Conservation (phyloP, 2,888 invertebrate species). For the Drosophila neonasuta region DNA sequence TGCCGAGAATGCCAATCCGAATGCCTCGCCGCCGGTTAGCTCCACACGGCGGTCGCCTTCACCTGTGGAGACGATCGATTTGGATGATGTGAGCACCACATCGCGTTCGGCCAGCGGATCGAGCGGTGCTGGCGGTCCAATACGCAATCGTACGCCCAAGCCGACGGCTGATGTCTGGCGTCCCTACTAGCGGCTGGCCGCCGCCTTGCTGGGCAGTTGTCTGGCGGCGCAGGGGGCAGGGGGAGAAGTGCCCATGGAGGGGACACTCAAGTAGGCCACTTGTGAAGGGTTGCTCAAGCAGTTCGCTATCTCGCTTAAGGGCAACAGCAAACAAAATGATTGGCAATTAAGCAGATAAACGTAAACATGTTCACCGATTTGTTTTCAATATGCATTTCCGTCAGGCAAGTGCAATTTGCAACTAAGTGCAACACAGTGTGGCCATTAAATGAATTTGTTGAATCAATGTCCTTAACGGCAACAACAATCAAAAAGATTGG, state of each 20-base stretch:
- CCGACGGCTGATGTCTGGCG: conserved; percentile 89
- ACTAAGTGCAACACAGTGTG: too few relatives aligned
- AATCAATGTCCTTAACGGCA: too few relatives aligned
- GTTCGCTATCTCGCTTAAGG: not conserved
- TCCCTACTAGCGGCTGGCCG: conserved; percentile 85
- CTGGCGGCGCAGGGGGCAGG: conserved; percentile 50
- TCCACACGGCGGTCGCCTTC: conserved; percentile 84
- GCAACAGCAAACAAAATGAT: too few relatives aligned
- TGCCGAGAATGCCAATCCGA: conserved; percentile 79
- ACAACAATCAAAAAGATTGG: too few relatives aligned
- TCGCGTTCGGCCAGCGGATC: conserved; percentile 73
- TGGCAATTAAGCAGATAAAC: too few relatives aligned
- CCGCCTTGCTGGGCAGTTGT: conserved; percentile 73
- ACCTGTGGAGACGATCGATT: conserved; percentile 83
- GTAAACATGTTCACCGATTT: too few relatives aligned
- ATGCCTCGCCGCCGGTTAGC: conserved; percentile 82
- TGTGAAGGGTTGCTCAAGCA: conserved; percentile 40
- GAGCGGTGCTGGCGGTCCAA: conserved; percentile 64
- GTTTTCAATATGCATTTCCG: too few relatives aligned
- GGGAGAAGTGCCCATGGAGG: not conserved
- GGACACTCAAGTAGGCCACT: conserved; percentile 20
- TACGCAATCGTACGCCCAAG: conserved; percentile 82
- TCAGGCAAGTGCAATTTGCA: too few relatives aligned
- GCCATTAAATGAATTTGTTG: too few relatives aligned
- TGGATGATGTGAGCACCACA: conserved; percentile 79